Evolutionary conservation across 2,888 invertebrate genomes (phyloP), one percentile per base, ranked within the genome.

Genomic region (Ernsta delagoae): DNA sequence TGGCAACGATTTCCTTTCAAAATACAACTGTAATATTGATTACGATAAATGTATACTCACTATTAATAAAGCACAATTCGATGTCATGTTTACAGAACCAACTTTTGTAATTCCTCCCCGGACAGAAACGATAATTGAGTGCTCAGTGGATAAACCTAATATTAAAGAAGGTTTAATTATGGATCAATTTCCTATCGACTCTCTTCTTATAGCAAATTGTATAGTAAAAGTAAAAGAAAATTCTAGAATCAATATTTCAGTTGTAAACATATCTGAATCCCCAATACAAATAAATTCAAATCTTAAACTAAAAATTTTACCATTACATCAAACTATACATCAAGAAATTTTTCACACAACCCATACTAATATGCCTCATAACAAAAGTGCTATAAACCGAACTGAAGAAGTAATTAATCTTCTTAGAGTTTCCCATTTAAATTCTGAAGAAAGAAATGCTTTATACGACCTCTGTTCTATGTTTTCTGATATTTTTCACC

Each of bases 1-100:
- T n/a, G 66, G 60, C 8, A 60, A 59, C 5, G 66, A 66, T n/a
- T 2, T 66, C 9, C 53, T 60, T 8, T 34, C 56, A 11, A 34
- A 34, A 34, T 56, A 56, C 3, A 31, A 43, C 43, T 43, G 43
- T 43, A 43, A 43, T 9, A 43, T 43, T 43, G 43, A 43, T 43
- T 43, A 43, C 11, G 43, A 43, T 9, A 9, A 43, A 43, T 43
- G 43, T 11, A 43, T 9, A 43, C 43, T 43, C 11, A 43, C 43
- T 9, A 11, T 43, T 9, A 43, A 43, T 43, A 43, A 43, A 9
- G 4, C 43, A 43, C 43, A 43, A 43, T 43, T 43, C 4, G 43
- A 3, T 4, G 9, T 43, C 43, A 43, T 9, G 43, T 43, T 43
- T 43, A 43, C 43, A 43, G 43, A 43, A 43, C 43, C 43, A 43